Conservation (phyloP, 2,888 invertebrate genomes). For the Ophion ellenae region DNA sequence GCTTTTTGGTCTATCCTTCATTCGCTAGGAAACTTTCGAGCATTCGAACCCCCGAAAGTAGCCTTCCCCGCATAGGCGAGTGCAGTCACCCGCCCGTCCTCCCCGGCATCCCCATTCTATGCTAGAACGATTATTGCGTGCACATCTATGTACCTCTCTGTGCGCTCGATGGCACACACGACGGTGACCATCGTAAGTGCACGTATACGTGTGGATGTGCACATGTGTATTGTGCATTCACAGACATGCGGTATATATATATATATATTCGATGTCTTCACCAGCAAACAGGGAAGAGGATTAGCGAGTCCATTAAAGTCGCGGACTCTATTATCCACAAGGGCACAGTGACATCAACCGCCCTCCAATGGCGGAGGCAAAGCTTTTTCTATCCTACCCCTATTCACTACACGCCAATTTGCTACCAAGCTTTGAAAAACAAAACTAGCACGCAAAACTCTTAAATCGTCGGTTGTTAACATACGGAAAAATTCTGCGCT, state of each 20-base stretch:
- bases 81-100: constrained; percentile 74
- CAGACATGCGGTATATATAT: constrained; percentile 1
- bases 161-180: constrained; percentile 38
- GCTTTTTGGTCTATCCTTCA: constrained; percentile 27
- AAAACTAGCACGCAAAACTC: neutral
- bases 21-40: constrained; percentile 36
- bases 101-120: neutral
- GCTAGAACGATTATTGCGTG: constrained; percentile 57
- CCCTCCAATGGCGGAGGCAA: constrained; percentile 77
- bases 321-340: constrained; percentile 83
- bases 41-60: constrained; percentile 55
- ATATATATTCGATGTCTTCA: constrained; percentile 71
- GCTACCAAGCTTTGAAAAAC: neutral
- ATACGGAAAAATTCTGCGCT: too few relatives aligned
- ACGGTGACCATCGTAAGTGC: constrained; percentile 42
- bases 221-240: constrained; percentile 25
- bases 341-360: constrained; percentile 83
- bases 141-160: constrained; percentile 41
- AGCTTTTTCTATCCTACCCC: constrained; percentile 27
- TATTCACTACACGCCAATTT: neutral
- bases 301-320: constrained; percentile 84
- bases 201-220: constrained; percentile 10
- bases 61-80: constrained; percentile 55
- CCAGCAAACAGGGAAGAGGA: constrained; percentile 83
- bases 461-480: too few relatives aligned